Evolutionary conservation across 2,113 vertebrate species (phyloP), one percentile per base, ranked within the genome.

Genomic region (Trichomycterus rosablanca): DNA sequence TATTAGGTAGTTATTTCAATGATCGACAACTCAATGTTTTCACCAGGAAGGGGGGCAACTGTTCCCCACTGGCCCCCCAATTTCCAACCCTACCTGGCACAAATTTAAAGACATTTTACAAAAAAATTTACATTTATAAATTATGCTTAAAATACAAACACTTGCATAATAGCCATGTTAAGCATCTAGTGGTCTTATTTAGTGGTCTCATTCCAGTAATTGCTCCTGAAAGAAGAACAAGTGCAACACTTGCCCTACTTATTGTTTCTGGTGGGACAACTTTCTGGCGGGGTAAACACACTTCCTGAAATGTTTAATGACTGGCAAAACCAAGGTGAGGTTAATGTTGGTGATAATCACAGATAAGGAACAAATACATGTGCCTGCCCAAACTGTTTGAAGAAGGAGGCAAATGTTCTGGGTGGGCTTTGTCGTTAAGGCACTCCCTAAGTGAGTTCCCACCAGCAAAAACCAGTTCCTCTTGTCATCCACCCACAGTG

Each of bases 221-320:
- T n/a, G n/a, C n/a, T n/a, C n/a, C n/a, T n/a, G n/a, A n/a, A n/a
- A n/a, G n/a, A n/a, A n/a, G n/a, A n/a, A n/a, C n/a, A n/a, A n/a
- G n/a, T n/a, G n/a, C n/a, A n/a, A n/a, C n/a, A n/a, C n/a, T 37
- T 16, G 15, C 15, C 35, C 1, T 30, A 30, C 3, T 30, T 30
- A 42, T 58, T 70, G 45, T 58, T 50, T 58, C 59, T 67, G 53
- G 20, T 57, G 12, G 28, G n/a, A 63, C 39, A 18, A 52, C 12
- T 34, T 54, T 49, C 20, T 56, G 42, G 43, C 10, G 34, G 39
- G 45, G 26, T 50, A 37, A 71, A 59, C 58, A 24, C 19, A 66
- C 68, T 71, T 76, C 65, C 71, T 66, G 51, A 63, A 74, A 76
- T 45, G 24, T 52, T 64, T 62, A 63, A 76, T 35, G 59, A 67